phyloP scores from a whole-genome alignment of 2,888 invertebrate genomes.

The Cantharis nigra region DNA sequence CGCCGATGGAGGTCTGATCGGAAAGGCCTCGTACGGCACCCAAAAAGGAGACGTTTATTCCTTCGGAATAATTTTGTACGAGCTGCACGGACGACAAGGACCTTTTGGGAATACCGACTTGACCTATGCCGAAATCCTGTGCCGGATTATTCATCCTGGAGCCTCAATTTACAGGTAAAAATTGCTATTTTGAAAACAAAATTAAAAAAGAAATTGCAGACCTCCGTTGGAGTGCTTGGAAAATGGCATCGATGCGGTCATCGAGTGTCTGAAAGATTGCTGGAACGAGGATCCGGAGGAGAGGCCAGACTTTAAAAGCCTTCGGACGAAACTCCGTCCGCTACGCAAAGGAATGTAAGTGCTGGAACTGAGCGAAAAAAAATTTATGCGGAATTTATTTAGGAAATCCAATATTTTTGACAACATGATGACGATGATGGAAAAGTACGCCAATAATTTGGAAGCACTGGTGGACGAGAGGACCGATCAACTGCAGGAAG shows the following conservation, averaged over 20 bases:
- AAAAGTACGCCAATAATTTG: slow-evolving; percentile 93
- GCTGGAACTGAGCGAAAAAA: slow-evolving; percentile 4
- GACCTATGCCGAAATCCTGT: slow-evolving; percentile 69
- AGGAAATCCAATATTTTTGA: slow-evolving; percentile 96
- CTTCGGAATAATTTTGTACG: slow-evolving; percentile 87
- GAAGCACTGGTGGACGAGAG: slow-evolving; percentile 93
- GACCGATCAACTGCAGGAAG: slow-evolving; percentile 90
- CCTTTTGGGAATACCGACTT: slow-evolving; percentile 77
- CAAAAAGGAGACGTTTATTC: slow-evolving; percentile 85
- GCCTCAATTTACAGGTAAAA: slow-evolving; percentile 63
- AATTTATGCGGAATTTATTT: background rate
- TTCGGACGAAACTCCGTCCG: slow-evolving; percentile 78
- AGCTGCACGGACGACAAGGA: slow-evolving; percentile 83
- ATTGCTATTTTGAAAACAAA: too few species aligned
- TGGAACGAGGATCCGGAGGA: slow-evolving; percentile 82
- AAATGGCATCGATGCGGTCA: slow-evolving; percentile 83
- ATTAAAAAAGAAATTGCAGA: too few species aligned
- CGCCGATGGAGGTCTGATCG: slow-evolving; percentile 50
- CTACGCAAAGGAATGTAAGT: slow-evolving; percentile 88
- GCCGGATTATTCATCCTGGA: slow-evolving; percentile 62
- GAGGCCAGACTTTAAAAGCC: slow-evolving; percentile 83
- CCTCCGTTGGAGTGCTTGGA: slow-evolving; percentile 80
- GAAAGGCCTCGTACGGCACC: slow-evolving; percentile 57
- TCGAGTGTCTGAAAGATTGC: slow-evolving; percentile 83
- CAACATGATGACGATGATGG: slow-evolving; percentile 98